Percentiles rank a stretch among this genome's conserved stretches.
phyloP scores from a whole-genome alignment of 2,797 vertebrate genomes.

The Phalloptychus januarius region DNA sequence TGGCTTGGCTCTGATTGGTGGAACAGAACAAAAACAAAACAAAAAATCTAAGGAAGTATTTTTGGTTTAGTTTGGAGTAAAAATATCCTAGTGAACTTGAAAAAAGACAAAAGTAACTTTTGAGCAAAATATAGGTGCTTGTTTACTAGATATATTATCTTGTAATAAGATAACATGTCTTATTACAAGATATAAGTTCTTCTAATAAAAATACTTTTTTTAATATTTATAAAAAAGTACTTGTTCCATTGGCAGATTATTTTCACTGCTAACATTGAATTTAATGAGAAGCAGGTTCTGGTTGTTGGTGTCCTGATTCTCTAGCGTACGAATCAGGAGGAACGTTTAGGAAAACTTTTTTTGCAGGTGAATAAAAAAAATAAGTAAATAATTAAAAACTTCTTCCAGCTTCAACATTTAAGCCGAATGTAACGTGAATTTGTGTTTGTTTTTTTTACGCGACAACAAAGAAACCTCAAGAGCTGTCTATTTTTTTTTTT shows the following conservation, averaged over 20 bases:
- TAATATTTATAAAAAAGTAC: no score
- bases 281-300: neutral
- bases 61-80: no score
- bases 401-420: neutral
- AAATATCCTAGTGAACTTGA: no score
- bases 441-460: neutral
- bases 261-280: neutral
- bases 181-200: no score
- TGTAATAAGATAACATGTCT: no score
- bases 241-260: no score
- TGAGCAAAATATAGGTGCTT: no score
- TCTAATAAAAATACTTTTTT: no score
- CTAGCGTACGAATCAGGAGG: neutral
- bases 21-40: neutral
- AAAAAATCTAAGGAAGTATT: no score
- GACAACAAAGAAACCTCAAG: neutral
- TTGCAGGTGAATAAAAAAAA: neutral
- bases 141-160: no score
- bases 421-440: neutral
- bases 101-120: no score
- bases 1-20: neutral
- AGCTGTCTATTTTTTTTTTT: slow-evolving; percentile 13
- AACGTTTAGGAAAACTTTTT: neutral
- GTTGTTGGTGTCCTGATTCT: neutral
- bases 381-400: neutral